These are phyloP conservation scores for Myotis planiceps DNA, from an alignment of 2,797 vertebrate species.

Conservation along the genomic window DNA sequence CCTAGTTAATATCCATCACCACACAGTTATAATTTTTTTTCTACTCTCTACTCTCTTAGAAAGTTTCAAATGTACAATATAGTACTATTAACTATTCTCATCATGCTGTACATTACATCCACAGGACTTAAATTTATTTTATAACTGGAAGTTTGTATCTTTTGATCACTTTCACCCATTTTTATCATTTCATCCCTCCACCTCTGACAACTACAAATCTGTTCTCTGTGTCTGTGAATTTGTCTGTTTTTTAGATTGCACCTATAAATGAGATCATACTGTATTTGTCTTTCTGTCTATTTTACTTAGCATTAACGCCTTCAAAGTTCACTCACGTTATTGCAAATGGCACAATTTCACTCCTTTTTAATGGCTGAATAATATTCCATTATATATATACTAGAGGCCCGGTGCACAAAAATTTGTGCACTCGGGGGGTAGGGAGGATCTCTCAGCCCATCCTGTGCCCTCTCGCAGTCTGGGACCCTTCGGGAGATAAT, in stretches of 20 bases:
- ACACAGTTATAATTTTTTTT: background rate
- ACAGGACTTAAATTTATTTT: background rate
- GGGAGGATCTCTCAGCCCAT: too few relatives aligned
- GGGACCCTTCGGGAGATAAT: too few relatives aligned
- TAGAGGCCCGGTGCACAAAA: too few relatives aligned
- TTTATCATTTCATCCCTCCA: too few relatives aligned
- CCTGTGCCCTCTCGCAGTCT: too few relatives aligned
- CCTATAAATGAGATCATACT: background rate
- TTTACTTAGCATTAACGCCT: background rate
- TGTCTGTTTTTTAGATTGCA: background rate
- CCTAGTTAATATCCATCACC: background rate
- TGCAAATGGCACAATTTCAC: background rate
- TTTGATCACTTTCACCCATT: background rate
- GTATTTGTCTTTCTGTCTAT: background rate
- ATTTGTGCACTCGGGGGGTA: too few relatives aligned
- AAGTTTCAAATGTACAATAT: background rate
- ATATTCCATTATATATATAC: background rate
- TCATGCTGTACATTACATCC: background rate
- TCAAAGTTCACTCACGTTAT: background rate
- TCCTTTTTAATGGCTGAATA: background rate
- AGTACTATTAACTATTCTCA: background rate
- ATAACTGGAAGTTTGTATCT: background rate
- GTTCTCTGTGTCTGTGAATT: background rate
- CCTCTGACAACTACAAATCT: background rate
- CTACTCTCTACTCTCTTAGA: background rate